These are phyloP conservation scores for Glyptemys insculpta DNA, from an alignment of 2,797 vertebrate species.

Conservation along the genomic window DNA sequence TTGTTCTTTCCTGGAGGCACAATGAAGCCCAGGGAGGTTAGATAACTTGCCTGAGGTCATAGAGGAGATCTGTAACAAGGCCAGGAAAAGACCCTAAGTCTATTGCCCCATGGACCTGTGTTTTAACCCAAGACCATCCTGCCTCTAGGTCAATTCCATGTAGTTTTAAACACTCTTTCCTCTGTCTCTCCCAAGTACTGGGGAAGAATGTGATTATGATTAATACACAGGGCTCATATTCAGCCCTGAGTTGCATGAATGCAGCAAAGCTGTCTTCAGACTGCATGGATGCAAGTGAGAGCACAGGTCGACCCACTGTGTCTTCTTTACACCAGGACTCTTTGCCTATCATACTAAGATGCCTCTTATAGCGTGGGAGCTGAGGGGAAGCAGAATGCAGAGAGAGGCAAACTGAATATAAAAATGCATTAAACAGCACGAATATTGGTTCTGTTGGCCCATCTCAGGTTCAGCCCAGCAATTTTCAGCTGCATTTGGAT, in stretches of 20 bases:
- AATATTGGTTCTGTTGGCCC: neutral
- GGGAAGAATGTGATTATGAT: neutral
- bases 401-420: neutral
- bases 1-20: neutral
- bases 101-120: fast-evolving
- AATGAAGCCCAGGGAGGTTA: neutral
- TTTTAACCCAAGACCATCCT: neutral
- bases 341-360: neutral
- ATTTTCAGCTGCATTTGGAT: neutral
- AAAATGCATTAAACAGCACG: neutral
- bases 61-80: neutral
- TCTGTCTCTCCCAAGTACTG: neutral
- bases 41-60: neutral
- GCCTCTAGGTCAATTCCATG: neutral
- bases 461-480: neutral
- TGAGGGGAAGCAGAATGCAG: neutral
- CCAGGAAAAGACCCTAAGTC: neutral
- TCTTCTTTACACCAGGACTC: neutral
- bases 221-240: fast-evolving
- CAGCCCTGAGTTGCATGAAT: neutral
- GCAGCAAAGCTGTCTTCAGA: neutral
- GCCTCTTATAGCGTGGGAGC: neutral
- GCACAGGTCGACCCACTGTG: neutral
- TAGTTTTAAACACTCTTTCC: neutral
- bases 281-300: neutral